phyloP scores from a whole-genome alignment of 2,797 vertebrate species.

The Denticeps clupeoides region DNA sequence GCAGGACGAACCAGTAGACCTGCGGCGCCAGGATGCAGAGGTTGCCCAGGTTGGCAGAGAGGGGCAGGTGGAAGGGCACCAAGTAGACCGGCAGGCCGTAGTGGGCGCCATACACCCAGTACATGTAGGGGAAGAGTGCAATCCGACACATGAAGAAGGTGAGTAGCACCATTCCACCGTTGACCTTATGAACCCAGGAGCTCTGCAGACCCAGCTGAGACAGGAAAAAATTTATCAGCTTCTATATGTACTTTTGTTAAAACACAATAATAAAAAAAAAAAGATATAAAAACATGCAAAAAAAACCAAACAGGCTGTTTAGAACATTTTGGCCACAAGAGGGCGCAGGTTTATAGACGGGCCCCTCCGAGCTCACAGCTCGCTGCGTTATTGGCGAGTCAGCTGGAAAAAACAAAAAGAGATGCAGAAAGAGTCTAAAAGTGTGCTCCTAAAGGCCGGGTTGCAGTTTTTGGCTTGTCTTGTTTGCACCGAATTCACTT shows the following conservation, averaged over 20 bases:
- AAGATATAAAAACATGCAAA: not conserved
- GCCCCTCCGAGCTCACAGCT: too few species aligned
- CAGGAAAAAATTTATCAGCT: not conserved
- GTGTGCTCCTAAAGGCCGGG: too few species aligned
- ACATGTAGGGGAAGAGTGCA: constrained; percentile 94
- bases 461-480: too few species aligned
- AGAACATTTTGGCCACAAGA: constrained; percentile 4
- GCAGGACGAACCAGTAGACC: constrained; percentile 92
- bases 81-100: constrained; percentile 64
- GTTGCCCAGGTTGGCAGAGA: constrained; percentile 77
- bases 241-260: too few species aligned
- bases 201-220: constrained; percentile 72
- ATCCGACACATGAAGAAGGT: constrained; percentile 91
- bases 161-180: constrained; percentile 75
- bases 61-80: constrained; percentile 80
- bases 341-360: not conserved
- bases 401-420: too few species aligned
- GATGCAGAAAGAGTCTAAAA: too few species aligned
- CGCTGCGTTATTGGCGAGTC: too few species aligned
- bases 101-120: constrained; percentile 75
- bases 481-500: too few species aligned
- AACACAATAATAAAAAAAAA: not conserved
- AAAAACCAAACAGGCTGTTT: not conserved
- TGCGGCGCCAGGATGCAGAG: constrained; percentile 82
- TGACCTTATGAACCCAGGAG: constrained; percentile 80